Percentiles rank a stretch among this genome's conserved stretches.
phyloP scores from a whole-genome alignment of 2,797 vertebrate genomes.

The Paramormyrops hopkinsi region DNA sequence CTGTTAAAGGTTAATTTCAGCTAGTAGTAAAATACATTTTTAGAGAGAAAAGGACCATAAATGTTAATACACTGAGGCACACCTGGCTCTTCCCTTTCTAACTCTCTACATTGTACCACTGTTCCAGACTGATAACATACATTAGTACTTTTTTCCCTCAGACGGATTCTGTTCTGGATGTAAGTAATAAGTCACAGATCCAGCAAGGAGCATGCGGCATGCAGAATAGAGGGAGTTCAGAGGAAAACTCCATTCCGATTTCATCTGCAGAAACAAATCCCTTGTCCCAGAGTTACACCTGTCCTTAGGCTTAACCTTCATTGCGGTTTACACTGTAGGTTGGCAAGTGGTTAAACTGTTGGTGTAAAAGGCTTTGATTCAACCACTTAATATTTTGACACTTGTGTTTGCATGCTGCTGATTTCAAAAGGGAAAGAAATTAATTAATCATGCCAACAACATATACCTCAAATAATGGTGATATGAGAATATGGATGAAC shows the following conservation, averaged over 20 bases:
- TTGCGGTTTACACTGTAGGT: not conserved
- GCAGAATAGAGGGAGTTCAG: constrained; percentile 43
- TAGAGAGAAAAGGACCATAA: constrained; percentile 29
- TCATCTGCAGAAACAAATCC: constrained; percentile 36
- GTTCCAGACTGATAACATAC: constrained; percentile 55
- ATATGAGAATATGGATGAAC: not conserved
- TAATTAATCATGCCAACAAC: not conserved
- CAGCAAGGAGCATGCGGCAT: constrained; percentile 39
- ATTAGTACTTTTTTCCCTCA: constrained; percentile 48
- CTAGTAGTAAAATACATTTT: not conserved
- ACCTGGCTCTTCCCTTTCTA: constrained; percentile 51
- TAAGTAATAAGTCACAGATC: constrained; percentile 54
- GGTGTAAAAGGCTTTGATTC: not conserved
- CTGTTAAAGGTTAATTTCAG: not conserved
- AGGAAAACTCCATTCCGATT: constrained; percentile 47
- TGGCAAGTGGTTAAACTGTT: constrained; percentile 2
- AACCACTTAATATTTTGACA: constrained; percentile 10
- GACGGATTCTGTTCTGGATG: constrained; percentile 52
- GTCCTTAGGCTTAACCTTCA: constrained; percentile 15
- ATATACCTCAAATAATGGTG: not conserved
- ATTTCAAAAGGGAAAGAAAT: not conserved
- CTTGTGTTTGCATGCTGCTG: not conserved
- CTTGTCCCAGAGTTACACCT: constrained; percentile 14
- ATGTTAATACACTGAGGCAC: constrained; percentile 49
- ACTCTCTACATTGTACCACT: constrained; percentile 44